phyloP scores from a whole-genome alignment of 1,140 invertebrate species.

The Drosophila subpulchrella region DNA sequence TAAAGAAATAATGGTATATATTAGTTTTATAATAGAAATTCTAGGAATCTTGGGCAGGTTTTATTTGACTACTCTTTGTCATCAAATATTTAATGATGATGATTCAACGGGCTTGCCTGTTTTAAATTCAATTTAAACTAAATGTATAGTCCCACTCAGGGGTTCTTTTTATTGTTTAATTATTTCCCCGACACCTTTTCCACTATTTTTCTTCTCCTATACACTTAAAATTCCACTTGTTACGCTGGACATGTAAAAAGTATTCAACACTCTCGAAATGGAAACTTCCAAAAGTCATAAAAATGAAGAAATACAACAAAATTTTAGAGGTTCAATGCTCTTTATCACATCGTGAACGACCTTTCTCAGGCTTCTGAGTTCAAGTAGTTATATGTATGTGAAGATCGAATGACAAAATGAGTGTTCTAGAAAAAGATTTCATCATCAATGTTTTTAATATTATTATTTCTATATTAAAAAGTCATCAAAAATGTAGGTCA shows the following conservation, averaged over 20 bases:
- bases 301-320: slow-evolving; percentile 34
- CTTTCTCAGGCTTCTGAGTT: neutral
- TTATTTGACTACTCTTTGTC: slow-evolving; percentile 13
- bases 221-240: slow-evolving; percentile 69
- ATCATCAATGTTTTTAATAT: neutral
- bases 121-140: slow-evolving; percentile 16
- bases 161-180: slow-evolving; percentile 43
- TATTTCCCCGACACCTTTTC: slow-evolving; percentile 32
- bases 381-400: slow-evolving; percentile 5
- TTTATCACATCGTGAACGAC: slow-evolving; percentile 8
- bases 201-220: slow-evolving; percentile 22
- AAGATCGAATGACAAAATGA: neutral
- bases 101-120: slow-evolving; percentile 31
- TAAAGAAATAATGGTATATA: neutral
- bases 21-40: neutral
- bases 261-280: slow-evolving; percentile 50
- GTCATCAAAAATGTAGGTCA: neutral
- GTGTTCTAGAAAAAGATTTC: neutral
- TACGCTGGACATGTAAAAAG: slow-evolving; percentile 57
- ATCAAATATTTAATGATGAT: slow-evolving; percentile 15
- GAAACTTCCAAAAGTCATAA: slow-evolving; percentile 48
- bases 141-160: slow-evolving; percentile 24
- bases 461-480: neutral
- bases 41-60: neutral
- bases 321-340: slow-evolving; percentile 62